A percentile compares a stretch with the other conserved stretches of the same genome.
Evolutionary conservation across 2,113 vertebrate species (phyloP).

Genomic region (Falco punctatus): DNA sequence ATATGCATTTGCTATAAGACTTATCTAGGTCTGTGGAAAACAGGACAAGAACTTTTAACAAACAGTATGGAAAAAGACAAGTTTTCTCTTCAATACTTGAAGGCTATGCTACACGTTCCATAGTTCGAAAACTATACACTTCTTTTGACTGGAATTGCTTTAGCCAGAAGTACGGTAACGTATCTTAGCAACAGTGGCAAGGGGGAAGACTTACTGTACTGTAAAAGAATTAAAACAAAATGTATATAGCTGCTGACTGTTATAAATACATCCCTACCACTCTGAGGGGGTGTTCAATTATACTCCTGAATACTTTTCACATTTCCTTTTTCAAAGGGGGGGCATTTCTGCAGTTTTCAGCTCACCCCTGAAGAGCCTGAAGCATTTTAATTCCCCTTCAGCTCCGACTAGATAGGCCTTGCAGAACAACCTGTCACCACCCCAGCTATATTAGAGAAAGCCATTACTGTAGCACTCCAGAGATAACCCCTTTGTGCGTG

Average conservation of each 20-base stretch:
- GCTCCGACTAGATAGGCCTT: background rate
- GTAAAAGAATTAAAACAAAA: slow-evolving; percentile 69
- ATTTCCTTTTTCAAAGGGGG: background rate
- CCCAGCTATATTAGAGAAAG: background rate
- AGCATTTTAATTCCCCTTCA: background rate
- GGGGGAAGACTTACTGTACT: slow-evolving; percentile 56
- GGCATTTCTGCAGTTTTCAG: background rate
- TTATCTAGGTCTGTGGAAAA: background rate
- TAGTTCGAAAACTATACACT: slow-evolving; percentile 13
- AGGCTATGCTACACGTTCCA: background rate
- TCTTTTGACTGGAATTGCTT: slow-evolving; percentile 22
- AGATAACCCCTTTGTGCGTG: background rate
- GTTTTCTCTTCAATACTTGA: background rate
- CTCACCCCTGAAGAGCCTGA: background rate
- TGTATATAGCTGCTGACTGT: slow-evolving; percentile 54
- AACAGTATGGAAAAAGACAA: background rate
- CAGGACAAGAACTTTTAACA: background rate
- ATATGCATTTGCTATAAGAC: background rate
- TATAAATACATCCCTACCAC: slow-evolving; percentile 61
- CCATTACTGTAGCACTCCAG: slow-evolving; percentile 1
- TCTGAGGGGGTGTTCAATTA: slow-evolving; percentile 63
- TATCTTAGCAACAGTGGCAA: slow-evolving; percentile 63
- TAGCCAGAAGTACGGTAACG: slow-evolving; percentile 38
- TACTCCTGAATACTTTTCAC: slow-evolving; percentile 46
- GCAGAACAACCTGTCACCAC: background rate